Evolutionary conservation across 2,888 invertebrate genomes (phyloP).

Genomic region (Cephus runcator): DNA sequence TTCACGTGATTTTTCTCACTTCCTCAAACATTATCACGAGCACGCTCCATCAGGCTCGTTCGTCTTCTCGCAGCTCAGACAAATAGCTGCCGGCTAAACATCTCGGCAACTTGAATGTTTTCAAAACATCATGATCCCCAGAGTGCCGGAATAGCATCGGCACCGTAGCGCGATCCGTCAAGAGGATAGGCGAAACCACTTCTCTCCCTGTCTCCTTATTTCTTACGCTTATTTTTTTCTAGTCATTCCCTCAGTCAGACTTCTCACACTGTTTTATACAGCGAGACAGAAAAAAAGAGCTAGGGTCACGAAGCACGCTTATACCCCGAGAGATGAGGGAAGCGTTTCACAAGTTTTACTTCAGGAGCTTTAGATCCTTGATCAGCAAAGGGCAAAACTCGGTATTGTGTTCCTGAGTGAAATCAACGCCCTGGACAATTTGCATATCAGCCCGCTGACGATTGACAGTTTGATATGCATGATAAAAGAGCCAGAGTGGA

Average conservation of each 20-base stretch:
- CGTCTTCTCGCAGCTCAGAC: background rate
- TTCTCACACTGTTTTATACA: background rate
- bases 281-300: background rate
- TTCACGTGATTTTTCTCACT: background rate
- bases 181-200: slow-evolving; percentile 3
- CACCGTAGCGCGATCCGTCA: slow-evolving; percentile 16
- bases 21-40: background rate
- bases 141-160: slow-evolving; percentile 13
- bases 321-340: background rate
- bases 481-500: slow-evolving; percentile 52
- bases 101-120: slow-evolving; percentile 6
- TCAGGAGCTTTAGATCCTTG: background rate
- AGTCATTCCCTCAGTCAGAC: background rate
- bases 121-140: slow-evolving; percentile 13
- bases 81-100: background rate
- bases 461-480: slow-evolving; percentile 33
- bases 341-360: background rate
- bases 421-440: slow-evolving; percentile 28
- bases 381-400: background rate
- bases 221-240: slow-evolving; percentile 3
- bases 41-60: background rate
- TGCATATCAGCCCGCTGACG: slow-evolving; percentile 36
- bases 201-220: background rate
- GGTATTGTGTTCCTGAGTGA: background rate
- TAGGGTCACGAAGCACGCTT: background rate